Evolutionary conservation across 2,797 vertebrate genomes (phyloP).

Genomic region (Synaphobranchus kaupii): DNA sequence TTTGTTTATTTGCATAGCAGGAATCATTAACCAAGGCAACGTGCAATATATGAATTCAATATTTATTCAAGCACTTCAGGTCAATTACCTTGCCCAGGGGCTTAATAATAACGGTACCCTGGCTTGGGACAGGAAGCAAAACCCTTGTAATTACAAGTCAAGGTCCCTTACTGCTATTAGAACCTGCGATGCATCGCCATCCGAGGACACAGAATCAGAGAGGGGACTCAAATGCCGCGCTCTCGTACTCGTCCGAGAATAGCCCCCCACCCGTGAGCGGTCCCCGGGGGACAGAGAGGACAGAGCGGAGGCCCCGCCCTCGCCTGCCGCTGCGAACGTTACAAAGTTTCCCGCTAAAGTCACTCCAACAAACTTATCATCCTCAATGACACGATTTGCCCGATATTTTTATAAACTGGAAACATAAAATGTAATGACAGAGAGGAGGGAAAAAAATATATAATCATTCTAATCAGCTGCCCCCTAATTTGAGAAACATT

Average conservation of each 20-base stretch:
- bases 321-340: not conserved
- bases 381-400: conserved; percentile 77
- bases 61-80: not conserved
- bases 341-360: conserved; percentile 66
- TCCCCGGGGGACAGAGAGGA: conserved; percentile 1
- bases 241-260: not conserved
- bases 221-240: not conserved
- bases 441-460: conserved; percentile 63
- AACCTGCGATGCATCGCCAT: not conserved
- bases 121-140: not conserved
- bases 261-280: not conserved
- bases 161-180: not conserved
- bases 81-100: not conserved
- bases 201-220: not conserved
- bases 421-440: conserved; percentile 76
- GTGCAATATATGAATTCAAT: not conserved
- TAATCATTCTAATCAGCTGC: conserved; percentile 81
- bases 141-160: not conserved
- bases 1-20: not conserved
- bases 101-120: not conserved
- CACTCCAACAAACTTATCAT: conserved; percentile 65
- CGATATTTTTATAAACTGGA: conserved; percentile 73
- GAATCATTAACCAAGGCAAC: not conserved
- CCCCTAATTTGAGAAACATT: conserved; percentile 84
- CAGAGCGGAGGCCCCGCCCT: conserved; percentile 8